These are phyloP conservation scores for Phoxinus phoxinus DNA, from an alignment of 2,113 vertebrate species.

Conservation along the genomic window DNA sequence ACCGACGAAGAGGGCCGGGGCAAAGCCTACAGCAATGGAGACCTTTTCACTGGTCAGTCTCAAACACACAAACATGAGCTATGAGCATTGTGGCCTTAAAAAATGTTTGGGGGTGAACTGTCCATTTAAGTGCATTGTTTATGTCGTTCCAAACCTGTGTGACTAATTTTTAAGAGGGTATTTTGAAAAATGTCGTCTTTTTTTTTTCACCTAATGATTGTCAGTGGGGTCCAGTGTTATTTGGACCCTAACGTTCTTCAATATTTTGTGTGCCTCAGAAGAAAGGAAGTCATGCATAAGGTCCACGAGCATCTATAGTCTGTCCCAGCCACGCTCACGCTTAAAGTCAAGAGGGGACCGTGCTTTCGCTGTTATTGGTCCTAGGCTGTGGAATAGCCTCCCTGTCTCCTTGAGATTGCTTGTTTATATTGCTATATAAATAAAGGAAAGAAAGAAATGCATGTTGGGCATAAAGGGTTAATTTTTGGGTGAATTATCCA, in stretches of 20 bases:
- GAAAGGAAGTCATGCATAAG: background rate
- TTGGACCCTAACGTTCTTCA: background rate
- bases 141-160: background rate
- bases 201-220: background rate
- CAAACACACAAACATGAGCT: constrained; percentile 35
- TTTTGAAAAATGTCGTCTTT: background rate
- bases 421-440: too few species aligned
- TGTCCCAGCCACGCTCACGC: too few species aligned
- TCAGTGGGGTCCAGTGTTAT: background rate
- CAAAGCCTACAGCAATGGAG: constrained; percentile 97
- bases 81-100: background rate
- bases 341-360: too few species aligned
- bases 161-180: background rate
- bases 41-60: constrained; percentile 92
- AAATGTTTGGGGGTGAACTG: too few species aligned
- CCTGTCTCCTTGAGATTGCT: too few species aligned
- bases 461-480: too few species aligned
- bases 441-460: too few species aligned
- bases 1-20: constrained; percentile 97
- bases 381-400: too few species aligned
- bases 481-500: background rate
- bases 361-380: too few species aligned
- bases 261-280: background rate
- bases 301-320: too few species aligned
- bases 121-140: too few species aligned